These are phyloP conservation scores for Drosophila obscura DNA, from an alignment of 1,140 invertebrate genomes.

Conservation along the genomic window DNA sequence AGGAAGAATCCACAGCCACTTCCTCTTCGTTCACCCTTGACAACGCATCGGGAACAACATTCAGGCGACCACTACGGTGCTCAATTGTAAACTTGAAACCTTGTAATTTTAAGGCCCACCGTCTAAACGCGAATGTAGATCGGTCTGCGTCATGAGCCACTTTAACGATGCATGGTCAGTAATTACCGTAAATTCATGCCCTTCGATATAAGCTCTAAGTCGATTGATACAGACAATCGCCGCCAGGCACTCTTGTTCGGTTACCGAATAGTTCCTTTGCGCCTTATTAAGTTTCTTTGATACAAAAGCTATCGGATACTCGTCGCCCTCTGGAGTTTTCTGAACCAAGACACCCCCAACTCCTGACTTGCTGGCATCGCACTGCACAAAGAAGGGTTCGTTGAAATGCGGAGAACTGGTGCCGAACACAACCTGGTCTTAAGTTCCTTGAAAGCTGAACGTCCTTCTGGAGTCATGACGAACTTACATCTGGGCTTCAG, in stretches of 20 bases:
- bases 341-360: background rate
- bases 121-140: background rate
- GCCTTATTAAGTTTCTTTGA: background rate
- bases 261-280: background rate
- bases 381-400: background rate
- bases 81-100: constrained; percentile 3
- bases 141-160: background rate
- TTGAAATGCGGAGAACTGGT: too few species aligned
- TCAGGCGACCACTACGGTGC: background rate
- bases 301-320: constrained; percentile 3
- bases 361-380: background rate
- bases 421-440: too few species aligned
- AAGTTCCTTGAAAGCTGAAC: background rate
- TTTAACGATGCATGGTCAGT: background rate
- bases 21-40: constrained; percentile 3
- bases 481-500: background rate
- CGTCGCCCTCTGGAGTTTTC: background rate
- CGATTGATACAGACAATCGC: background rate
- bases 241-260: background rate
- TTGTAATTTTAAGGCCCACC: constrained; percentile 1
- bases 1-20: background rate
- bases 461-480: background rate
- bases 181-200: constrained; percentile 4
- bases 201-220: background rate
- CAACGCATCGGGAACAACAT: constrained; percentile 2